Percentiles rank a stretch among this genome's conserved stretches.
These are phyloP conservation scores for Ceyx cyanopectus DNA, from an alignment of 2,113 vertebrate species.

Conservation along the genomic window DNA sequence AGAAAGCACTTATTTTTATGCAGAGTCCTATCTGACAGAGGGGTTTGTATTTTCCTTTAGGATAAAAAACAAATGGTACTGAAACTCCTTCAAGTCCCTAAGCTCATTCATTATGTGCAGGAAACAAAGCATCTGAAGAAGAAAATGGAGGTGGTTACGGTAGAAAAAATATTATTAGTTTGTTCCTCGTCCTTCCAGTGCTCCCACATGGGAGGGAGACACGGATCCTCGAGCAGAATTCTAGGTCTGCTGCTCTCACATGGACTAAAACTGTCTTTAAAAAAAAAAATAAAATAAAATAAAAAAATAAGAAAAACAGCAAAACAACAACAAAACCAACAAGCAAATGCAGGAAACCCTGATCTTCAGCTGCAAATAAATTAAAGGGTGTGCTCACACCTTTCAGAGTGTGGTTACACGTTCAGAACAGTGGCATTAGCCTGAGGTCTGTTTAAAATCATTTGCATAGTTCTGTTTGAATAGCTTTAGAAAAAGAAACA, in stretches of 20 bases:
- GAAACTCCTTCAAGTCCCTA: constrained; percentile 68
- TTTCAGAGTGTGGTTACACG: not conserved
- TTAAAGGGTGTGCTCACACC: constrained; percentile 24
- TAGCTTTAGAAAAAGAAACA: constrained; percentile 3
- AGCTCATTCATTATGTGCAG: constrained; percentile 77
- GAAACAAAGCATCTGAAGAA: constrained; percentile 59
- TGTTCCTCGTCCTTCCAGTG: constrained; percentile 21
- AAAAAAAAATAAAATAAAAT: not conserved
- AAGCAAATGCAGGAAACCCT: constrained; percentile 7
- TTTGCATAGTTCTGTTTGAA: constrained; percentile 36
- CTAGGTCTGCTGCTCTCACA: not conserved
- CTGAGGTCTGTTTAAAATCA: constrained; percentile 50
- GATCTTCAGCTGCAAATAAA: constrained; percentile 4
- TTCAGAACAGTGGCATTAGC: constrained; percentile 43
- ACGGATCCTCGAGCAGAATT: constrained; percentile 52
- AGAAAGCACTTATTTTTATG: constrained; percentile 74
- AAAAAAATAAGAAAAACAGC: not conserved
- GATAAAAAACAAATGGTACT: constrained; percentile 78
- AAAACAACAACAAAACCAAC: not conserved
- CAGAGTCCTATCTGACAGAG: constrained; percentile 73
- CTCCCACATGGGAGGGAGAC: constrained; percentile 28
- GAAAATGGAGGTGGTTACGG: constrained; percentile 48
- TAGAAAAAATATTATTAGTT: constrained; percentile 46
- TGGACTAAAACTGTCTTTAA: constrained; percentile 17
- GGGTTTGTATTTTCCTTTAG: constrained; percentile 73